Conservation (phyloP, 2,888 invertebrate species). For the Cheilosia vulpina region DNA sequence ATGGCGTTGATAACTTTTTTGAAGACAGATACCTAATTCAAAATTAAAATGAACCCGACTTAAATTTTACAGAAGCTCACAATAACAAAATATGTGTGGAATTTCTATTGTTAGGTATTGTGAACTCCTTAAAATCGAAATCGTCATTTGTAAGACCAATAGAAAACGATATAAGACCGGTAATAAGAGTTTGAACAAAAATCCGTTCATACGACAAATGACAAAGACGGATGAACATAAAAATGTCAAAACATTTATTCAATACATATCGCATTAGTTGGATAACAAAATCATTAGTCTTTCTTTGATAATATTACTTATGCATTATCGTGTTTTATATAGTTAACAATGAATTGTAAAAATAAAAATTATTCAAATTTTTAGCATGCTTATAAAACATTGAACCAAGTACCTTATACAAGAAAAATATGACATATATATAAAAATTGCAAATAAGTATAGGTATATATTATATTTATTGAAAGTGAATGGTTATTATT, state of each 20-base stretch:
- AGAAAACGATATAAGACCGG: too few species aligned
- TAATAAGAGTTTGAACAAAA: too few species aligned
- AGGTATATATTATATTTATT: slow-evolving; percentile 30
- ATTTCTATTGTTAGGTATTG: too few species aligned
- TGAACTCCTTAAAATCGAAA: too few species aligned
- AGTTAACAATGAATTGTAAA: background rate
- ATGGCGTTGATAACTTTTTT: too few species aligned
- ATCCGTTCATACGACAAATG: too few species aligned
- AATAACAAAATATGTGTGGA: too few species aligned
- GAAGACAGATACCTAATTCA: too few species aligned
- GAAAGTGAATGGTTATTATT: slow-evolving; percentile 3
- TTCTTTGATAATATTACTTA: background rate
- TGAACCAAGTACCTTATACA: slow-evolving; percentile 56
- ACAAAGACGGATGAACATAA: too few species aligned
- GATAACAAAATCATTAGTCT: background rate
- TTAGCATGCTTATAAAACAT: slow-evolving; percentile 35
- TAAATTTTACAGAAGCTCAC: too few species aligned
- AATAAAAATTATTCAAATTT: background rate
- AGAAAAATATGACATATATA: background rate
- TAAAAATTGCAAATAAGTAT: background rate
- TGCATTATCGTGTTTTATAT: background rate
- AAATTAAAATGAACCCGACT: too few species aligned
- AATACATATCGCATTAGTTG: slow-evolving; percentile 1
- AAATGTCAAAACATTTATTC: background rate
- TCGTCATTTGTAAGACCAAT: too few species aligned